phyloP scores from a whole-genome alignment of 2,113 vertebrate genomes.

The Festucalex cinctus region DNA sequence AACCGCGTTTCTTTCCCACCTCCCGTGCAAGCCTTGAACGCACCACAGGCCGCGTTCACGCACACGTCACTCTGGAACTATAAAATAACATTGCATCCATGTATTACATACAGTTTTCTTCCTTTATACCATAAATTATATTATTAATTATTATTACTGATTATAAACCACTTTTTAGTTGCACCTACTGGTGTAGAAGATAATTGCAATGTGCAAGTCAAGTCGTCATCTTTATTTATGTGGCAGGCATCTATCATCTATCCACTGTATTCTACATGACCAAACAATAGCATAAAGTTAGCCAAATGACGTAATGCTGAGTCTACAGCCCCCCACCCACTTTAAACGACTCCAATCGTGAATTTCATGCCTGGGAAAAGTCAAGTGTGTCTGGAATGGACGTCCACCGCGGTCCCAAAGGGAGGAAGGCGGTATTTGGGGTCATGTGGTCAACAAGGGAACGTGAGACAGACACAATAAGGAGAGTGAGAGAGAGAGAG shows the following conservation, averaged over 20 bases:
- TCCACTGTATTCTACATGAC: too few species aligned
- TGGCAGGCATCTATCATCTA: background rate
- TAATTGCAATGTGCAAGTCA: too few species aligned
- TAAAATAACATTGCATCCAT: background rate
- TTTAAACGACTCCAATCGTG: background rate
- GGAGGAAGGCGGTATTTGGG: slow-evolving; percentile 11
- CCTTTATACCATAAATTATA: too few species aligned
- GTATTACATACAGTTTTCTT: too few species aligned
- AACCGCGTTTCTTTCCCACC: background rate
- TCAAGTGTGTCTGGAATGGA: slow-evolving; percentile 1
- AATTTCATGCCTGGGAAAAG: slow-evolving; percentile 7
- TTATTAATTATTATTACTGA: too few species aligned
- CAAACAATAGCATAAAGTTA: slow-evolving; percentile 4
- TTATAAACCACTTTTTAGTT: too few species aligned
- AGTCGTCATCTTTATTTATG: too few species aligned
- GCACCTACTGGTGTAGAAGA: too few species aligned
- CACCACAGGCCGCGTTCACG: slow-evolving; percentile 18
- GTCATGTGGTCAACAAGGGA: slow-evolving; percentile 26
- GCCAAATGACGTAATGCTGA: background rate
- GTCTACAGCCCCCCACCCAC: background rate
- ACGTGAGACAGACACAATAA: slow-evolving; percentile 5
- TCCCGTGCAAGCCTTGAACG: slow-evolving; percentile 23
- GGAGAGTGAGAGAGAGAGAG: slow-evolving; percentile 5
- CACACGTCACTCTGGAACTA: slow-evolving; percentile 44
- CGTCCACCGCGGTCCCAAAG: background rate